Conservation (phyloP, 2,888 invertebrate species). For the Fragum whitleyi region DNA sequence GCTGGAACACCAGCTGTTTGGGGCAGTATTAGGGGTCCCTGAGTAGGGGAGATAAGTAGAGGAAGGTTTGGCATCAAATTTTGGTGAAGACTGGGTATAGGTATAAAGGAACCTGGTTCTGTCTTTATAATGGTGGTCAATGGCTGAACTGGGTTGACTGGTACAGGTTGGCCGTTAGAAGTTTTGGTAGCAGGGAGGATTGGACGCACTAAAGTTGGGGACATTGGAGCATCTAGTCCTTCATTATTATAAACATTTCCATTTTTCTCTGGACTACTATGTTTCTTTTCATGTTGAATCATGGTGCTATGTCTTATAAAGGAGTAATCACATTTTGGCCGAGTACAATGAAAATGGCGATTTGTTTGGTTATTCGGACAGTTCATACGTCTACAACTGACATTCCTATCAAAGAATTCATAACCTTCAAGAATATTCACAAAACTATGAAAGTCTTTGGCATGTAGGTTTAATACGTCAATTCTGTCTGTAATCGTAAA, state of each 20-base stretch:
- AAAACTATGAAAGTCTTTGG: slow-evolving; percentile 94
- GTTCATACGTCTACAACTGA: slow-evolving; percentile 89
- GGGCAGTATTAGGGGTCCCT: slow-evolving; percentile 26
- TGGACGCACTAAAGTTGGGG: slow-evolving; percentile 45
- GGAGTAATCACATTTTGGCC: slow-evolving; percentile 90
- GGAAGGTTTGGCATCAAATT: slow-evolving; percentile 42
- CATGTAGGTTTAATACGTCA: slow-evolving; percentile 92
- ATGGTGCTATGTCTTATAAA: slow-evolving; percentile 92
- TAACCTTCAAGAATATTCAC: slow-evolving; percentile 93
- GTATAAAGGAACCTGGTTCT: slow-evolving; percentile 96
- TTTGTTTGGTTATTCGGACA: slow-evolving; percentile 90
- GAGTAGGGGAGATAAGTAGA: slow-evolving; percentile 42
- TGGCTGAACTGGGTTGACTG: background rate
- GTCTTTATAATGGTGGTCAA: slow-evolving; percentile 89
- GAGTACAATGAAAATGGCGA: slow-evolving; percentile 91
- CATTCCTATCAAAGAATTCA: slow-evolving; percentile 92
- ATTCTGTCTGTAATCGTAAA: slow-evolving; percentile 93
- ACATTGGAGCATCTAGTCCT: background rate
- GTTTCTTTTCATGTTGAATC: slow-evolving; percentile 90
- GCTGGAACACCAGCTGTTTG: background rate
- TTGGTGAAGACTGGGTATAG: slow-evolving; percentile 86
- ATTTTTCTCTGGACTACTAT: slow-evolving; percentile 78
- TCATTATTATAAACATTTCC: background rate
- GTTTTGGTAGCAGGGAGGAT: slow-evolving; percentile 60
- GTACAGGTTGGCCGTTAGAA: background rate